phyloP scores from a whole-genome alignment of 1,140 invertebrate genomes.

The Bombus impatiens region DNA sequence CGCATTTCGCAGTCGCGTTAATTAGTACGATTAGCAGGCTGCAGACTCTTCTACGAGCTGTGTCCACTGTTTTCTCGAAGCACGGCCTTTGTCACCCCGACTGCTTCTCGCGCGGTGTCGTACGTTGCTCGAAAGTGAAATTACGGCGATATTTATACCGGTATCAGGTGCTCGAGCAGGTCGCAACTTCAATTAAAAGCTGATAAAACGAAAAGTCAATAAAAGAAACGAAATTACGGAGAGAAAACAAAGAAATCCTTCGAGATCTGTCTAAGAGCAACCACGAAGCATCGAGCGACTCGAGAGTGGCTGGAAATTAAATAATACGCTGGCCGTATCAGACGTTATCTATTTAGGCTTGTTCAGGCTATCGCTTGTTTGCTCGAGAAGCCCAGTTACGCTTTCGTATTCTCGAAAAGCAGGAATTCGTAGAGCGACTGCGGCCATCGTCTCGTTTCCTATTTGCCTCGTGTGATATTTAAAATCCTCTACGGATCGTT shows the following conservation, averaged over 20 bases:
- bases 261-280: not conserved
- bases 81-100: too few species aligned
- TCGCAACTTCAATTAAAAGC: fast-evolving
- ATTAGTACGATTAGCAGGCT: not conserved
- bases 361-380: slow-evolving; percentile 72
- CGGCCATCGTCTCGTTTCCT: not conserved
- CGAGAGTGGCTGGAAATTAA: slow-evolving; percentile 65
- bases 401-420: slow-evolving; percentile 44
- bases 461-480: not conserved
- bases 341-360: slow-evolving; percentile 74
- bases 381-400: slow-evolving; percentile 53
- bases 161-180: fast-evolving
- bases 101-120: not conserved
- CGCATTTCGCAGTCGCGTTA: not conserved
- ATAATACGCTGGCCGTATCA: slow-evolving; percentile 68
- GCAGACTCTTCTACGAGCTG: not conserved
- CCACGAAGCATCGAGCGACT: not conserved
- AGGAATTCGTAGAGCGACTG: slow-evolving; percentile 25
- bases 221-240: not conserved
- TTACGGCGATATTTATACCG: too few species aligned
- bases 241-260: not conserved
- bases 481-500: not conserved
- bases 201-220: not conserved
- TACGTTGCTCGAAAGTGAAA: too few species aligned
- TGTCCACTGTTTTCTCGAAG: not conserved